Evolutionary conservation across 1,140 invertebrate genomes (phyloP).

Genomic region (Ladona fulva): DNA sequence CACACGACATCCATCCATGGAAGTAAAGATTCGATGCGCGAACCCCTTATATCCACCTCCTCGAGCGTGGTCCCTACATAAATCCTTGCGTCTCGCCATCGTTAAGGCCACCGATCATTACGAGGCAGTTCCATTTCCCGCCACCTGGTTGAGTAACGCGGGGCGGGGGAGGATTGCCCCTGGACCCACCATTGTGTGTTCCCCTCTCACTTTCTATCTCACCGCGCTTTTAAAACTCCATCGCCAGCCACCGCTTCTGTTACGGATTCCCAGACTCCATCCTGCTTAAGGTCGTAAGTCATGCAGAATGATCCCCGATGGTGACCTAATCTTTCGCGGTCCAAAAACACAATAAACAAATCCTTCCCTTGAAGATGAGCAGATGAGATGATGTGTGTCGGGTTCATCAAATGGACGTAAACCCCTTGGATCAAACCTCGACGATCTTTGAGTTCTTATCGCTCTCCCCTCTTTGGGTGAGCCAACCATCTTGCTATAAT

Average conservation of each 20-base stretch:
- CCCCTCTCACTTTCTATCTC: not conserved
- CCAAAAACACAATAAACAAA: not conserved
- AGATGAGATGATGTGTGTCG: too few species aligned
- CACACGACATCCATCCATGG: too few species aligned
- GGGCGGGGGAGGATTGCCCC: not conserved
- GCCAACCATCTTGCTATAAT: too few species aligned
- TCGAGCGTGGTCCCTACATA: not conserved
- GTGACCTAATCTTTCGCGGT: not conserved
- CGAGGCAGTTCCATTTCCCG: conserved; percentile 1
- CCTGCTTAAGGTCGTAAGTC: not conserved
- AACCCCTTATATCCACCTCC: too few species aligned
- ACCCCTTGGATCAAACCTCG: not conserved
- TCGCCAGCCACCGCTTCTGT: not conserved
- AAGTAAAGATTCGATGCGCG: too few species aligned
- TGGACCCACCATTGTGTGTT: not conserved
- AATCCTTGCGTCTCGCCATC: not conserved
- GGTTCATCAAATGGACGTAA: not conserved
- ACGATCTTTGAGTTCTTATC: too few species aligned
- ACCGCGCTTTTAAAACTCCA: not conserved
- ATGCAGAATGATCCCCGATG: conserved; percentile 3
- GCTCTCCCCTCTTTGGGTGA: too few species aligned
- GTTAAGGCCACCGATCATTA: not conserved
- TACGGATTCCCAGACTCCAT: not conserved
- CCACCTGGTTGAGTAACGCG: not conserved
- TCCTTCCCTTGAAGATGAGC: not conserved